Percentiles rank a stretch among this genome's conserved stretches.
Evolutionary conservation across 1,140 invertebrate genomes (phyloP).

Genomic region (Drosophila serrata): DNA sequence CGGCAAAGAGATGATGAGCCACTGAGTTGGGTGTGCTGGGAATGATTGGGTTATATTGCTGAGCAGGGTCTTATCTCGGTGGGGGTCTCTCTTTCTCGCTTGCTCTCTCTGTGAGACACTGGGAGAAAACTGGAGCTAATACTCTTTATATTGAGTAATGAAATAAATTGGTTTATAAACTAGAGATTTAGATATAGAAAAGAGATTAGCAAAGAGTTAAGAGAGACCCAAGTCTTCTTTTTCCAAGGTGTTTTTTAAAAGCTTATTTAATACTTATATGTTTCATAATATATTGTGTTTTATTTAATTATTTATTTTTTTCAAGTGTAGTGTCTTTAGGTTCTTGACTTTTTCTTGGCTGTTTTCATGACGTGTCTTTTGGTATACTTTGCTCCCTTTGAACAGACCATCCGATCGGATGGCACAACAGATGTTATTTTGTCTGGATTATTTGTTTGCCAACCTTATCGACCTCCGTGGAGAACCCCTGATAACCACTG

Average conservation of each 20-base stretch:
- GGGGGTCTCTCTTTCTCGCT: background rate
- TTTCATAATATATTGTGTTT: too few relatives aligned
- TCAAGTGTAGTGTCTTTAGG: background rate
- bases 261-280: background rate
- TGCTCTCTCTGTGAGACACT: slow-evolving; percentile 2
- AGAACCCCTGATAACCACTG: slow-evolving; percentile 14
- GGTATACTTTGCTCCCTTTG: slow-evolving; percentile 7
- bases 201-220: too few relatives aligned
- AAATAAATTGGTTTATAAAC: too few relatives aligned
- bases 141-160: too few relatives aligned
- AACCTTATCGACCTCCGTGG: slow-evolving; percentile 17
- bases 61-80: slow-evolving; percentile 1
- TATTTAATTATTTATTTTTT: background rate
- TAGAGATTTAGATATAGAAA: too few relatives aligned
- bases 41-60: slow-evolving; percentile 30
- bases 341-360: background rate
- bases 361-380: slow-evolving; percentile 28
- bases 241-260: background rate
- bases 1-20: background rate
- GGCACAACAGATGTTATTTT: slow-evolving; percentile 35
- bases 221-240: too few relatives aligned
- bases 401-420: slow-evolving; percentile 37
- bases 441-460: slow-evolving; percentile 22
- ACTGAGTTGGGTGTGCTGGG: slow-evolving; percentile 6
- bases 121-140: background rate